Conservation (phyloP, 2,797 vertebrate genomes). For the Acanthornis magna region DNA sequence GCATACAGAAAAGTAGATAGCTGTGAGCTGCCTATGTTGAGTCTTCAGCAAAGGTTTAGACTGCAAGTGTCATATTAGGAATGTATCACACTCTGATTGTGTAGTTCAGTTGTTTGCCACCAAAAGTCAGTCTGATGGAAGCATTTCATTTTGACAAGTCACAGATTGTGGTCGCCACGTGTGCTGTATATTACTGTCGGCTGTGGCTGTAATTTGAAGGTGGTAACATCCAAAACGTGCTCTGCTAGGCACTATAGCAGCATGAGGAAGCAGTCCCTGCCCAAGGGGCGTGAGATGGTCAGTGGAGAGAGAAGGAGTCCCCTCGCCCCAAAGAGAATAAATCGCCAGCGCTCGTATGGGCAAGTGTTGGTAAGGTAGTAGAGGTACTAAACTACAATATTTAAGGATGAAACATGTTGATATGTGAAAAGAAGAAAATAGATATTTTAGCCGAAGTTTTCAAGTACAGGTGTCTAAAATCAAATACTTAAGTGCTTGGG, state of each 20-base stretch:
- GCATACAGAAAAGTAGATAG: neutral
- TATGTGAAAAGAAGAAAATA: neutral
- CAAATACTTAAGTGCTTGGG: neutral
- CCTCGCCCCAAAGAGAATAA: neutral
- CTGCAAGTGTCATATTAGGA: neutral
- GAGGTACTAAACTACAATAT: neutral
- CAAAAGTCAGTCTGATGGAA: neutral
- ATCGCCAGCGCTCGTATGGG: neutral
- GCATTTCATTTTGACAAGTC: neutral
- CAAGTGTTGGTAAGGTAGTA: neutral
- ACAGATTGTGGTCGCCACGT: neutral
- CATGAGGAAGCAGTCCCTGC: neutral
- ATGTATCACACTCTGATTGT: neutral
- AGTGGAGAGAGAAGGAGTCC: neutral
- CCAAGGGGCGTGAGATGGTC: neutral
- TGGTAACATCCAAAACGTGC: neutral
- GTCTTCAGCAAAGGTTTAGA: neutral
- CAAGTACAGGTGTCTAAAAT: neutral
- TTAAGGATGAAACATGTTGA: neutral
- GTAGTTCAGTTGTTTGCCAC: neutral
- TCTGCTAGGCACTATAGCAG: neutral
- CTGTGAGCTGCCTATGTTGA: neutral
- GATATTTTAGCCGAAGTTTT: neutral
- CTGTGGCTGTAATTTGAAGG: neutral
- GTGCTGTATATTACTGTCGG: neutral